Percentiles rank a stretch among this genome's conserved stretches.
Conservation (phyloP, 2,113 vertebrate species). For the Phainopepla nitens region DNA sequence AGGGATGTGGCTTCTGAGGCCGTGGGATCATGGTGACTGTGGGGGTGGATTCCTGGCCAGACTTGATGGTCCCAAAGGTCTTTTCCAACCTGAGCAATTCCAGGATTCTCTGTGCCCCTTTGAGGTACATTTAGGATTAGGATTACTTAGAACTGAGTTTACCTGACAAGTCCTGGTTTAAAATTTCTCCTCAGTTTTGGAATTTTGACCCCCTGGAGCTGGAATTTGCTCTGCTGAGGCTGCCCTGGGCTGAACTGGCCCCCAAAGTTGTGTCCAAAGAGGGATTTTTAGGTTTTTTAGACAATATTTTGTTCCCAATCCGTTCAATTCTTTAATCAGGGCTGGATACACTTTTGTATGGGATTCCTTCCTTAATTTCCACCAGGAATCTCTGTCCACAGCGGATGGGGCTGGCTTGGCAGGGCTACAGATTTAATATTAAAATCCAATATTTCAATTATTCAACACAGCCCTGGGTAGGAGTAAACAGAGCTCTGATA, state of each 20-base stretch:
- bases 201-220: neutral
- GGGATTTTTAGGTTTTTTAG: neutral
- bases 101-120: neutral
- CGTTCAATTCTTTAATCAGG: neutral
- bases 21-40: accelerated
- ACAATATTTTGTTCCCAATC: neutral
- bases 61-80: neutral
- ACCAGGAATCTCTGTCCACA: accelerated
- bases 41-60: no score
- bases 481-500: neutral
- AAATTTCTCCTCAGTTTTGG: neutral
- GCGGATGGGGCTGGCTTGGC: neutral
- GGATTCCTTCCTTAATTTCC: neutral
- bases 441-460: neutral
- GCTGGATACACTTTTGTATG: accelerated
- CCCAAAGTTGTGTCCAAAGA: neutral
- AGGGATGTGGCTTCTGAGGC: neutral
- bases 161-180: neutral
- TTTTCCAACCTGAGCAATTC: neutral
- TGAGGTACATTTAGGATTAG: neutral
- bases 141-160: neutral
- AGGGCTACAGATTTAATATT: neutral
- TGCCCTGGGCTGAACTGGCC: neutral
- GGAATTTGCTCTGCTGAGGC: neutral
- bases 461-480: neutral